A percentile compares a stretch with the other conserved stretches of the same genome.
Conservation (phyloP, 1,140 invertebrate genomes). For the Danaus plexippus region DNA sequence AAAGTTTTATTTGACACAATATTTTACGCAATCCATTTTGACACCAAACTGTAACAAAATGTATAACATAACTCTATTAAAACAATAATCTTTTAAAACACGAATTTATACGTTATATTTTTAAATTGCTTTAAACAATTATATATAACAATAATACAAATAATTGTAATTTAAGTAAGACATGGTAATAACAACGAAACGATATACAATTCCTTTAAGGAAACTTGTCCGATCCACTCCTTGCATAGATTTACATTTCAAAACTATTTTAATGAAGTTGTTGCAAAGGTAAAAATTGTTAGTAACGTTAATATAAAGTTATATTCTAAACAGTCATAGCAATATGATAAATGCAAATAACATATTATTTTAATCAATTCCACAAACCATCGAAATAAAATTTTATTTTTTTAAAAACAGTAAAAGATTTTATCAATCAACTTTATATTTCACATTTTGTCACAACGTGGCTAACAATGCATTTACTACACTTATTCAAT, state of each 20-base stretch:
- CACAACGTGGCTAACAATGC: slow-evolving; percentile 52
- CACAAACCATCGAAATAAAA: slow-evolving; percentile 15
- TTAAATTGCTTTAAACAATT: no score
- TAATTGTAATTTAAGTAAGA: neutral
- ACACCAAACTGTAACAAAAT: slow-evolving; percentile 71
- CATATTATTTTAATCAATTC: slow-evolving; percentile 29
- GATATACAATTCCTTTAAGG: slow-evolving; percentile 19
- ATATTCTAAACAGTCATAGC: slow-evolving; percentile 14
- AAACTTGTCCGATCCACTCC: slow-evolving; percentile 3
- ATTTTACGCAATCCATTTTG: slow-evolving; percentile 63
- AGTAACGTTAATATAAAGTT: slow-evolving; percentile 7
- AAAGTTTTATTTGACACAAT: slow-evolving; percentile 66
- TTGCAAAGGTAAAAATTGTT: slow-evolving; percentile 6
- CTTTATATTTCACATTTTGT: slow-evolving; percentile 55
- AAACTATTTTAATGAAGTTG: no score
- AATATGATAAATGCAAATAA: slow-evolving; percentile 9
- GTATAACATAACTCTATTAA: slow-evolving; percentile 11
- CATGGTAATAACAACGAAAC: neutral
- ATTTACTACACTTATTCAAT: slow-evolving; percentile 22
- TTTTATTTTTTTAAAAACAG: slow-evolving; percentile 16
- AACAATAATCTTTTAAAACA: no score
- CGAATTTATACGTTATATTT: no score
- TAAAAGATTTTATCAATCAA: slow-evolving; percentile 10
- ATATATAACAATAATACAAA: no score
- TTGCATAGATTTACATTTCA: neutral